Conservation (phyloP, 1,140 invertebrate genomes). For the Macrotrachela quadricornifera region DNA sequence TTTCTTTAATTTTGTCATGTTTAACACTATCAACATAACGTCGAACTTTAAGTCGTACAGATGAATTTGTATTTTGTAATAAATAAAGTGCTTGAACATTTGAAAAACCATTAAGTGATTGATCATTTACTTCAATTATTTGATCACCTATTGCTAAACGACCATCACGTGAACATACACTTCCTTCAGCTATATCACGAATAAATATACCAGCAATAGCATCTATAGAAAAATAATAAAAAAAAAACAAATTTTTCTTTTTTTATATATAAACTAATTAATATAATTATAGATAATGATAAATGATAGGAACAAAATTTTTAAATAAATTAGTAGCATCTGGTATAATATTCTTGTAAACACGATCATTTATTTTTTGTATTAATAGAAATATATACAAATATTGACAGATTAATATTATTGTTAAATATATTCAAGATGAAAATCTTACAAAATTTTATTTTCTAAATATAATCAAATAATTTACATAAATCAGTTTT, state of each 20-base stretch:
- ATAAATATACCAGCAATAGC: slow-evolving; percentile 13
- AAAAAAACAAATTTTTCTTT: background rate
- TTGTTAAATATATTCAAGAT: too few species aligned
- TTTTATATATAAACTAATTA: too few species aligned
- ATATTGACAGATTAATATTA: too few species aligned
- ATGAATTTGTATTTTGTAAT: slow-evolving; percentile 57
- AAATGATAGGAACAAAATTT: too few species aligned
- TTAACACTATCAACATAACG: slow-evolving; percentile 77
- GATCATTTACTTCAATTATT: slow-evolving; percentile 61
- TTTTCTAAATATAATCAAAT: too few species aligned
- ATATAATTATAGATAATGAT: too few species aligned
- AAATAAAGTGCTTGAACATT: slow-evolving; percentile 89
- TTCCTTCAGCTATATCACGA: slow-evolving; percentile 41
- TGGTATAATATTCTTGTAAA: too few species aligned
- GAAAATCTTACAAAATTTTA: too few species aligned
- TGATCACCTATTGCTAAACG: slow-evolving; percentile 73
- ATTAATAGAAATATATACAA: too few species aligned
- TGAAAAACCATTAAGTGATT: slow-evolving; percentile 41
- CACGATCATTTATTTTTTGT: too few species aligned
- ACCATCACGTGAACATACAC: slow-evolving; percentile 76
- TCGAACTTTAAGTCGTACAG: slow-evolving; percentile 51
- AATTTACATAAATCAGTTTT: too few species aligned
- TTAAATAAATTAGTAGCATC: too few species aligned
- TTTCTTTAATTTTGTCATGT: slow-evolving; percentile 64
- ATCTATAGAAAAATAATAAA: slow-evolving; percentile 11